Base-by-base conservation (phyloP, 23 tunicate genomes). In the Trididemnum clinides region DNA sequence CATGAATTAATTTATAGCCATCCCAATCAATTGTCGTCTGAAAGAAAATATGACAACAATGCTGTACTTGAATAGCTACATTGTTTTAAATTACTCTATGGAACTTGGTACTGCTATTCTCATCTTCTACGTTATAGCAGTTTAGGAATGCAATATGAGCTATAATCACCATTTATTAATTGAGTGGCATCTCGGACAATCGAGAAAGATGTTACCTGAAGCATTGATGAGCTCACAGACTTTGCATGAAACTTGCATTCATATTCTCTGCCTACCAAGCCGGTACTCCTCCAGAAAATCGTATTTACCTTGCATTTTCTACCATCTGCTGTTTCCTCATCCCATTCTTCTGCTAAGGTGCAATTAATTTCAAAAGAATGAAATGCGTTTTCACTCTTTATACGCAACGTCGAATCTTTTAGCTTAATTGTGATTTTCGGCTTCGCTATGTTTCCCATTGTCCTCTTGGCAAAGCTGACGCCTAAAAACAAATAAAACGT, bases 401-500 rank as follows among this genome's bases (percentile, higher is more conserved):
- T 36, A 1, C 77, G 0, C 6, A 85, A 73, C 21, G 50, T 1
- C 32, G 64, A 28, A 21, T 28, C 86, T 22, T 78, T 70, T 7
- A 63, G 72, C 0, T 83, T 51, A 1, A 92, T 79, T 3, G 77
- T 75, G 0, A 92, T 31, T 19, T 83, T 88, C 12, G 97, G 92
- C 66, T 92, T 88, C 33, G 97, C 97, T 33, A 92, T 33, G 79
- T 88, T 87, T 36, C 97, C 97, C 86, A 88, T 36, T 78, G 88
- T 92, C 18, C 97, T 36, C 31, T 78, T 51, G 5, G 92, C 88
- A 10, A 87, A 34, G 6, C 72, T 35, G 20, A 92, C 97, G 34
- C 97, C 97, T 92, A 37, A 5, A 78, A 51, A 32, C 30, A 31
- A 32, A 59, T n/a, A n/a, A n/a, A n/a, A n/a, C n/a, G n/a, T n/a